Evolutionary conservation across 2,797 vertebrate genomes (phyloP).

Genomic region (Pseudocheirus occidentalis): DNA sequence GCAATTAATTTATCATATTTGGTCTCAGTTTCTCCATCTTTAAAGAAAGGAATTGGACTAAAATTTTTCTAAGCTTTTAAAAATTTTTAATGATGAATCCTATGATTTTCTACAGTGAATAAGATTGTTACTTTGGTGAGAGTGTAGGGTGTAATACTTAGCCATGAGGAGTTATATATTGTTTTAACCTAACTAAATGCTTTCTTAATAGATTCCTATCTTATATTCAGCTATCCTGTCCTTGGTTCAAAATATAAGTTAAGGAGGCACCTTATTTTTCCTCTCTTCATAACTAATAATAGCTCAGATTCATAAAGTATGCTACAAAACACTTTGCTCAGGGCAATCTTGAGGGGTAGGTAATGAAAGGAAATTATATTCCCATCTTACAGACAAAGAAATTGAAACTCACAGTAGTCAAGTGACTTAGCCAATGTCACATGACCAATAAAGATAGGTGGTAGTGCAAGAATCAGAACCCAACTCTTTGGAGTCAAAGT

Average conservation of each 20-base stretch:
- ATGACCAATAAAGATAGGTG: not conserved
- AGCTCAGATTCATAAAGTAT: not conserved
- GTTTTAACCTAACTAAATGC: not conserved
- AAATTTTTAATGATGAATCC: not conserved
- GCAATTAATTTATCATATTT: not conserved
- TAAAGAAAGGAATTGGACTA: not conserved
- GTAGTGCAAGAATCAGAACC: not conserved
- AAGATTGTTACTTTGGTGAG: not conserved
- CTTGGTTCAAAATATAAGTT: not conserved
- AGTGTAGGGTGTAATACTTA: not conserved
- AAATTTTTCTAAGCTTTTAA: not conserved
- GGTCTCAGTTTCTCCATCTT: not conserved
- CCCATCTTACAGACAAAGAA: not conserved
- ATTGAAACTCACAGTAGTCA: not conserved
- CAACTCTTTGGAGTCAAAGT: not conserved
- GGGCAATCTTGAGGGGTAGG: not conserved
- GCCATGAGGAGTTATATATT: not conserved
- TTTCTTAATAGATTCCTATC: not conserved
- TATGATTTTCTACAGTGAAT: not conserved
- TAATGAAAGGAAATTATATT: not conserved
- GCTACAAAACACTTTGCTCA: not conserved
- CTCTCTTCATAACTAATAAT: not conserved
- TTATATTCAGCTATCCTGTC: not conserved
- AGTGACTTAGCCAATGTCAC: not conserved
- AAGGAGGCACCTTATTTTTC: not conserved